Conservation (phyloP, 2,797 vertebrate species). For the Tamandua tetradactyla region DNA sequence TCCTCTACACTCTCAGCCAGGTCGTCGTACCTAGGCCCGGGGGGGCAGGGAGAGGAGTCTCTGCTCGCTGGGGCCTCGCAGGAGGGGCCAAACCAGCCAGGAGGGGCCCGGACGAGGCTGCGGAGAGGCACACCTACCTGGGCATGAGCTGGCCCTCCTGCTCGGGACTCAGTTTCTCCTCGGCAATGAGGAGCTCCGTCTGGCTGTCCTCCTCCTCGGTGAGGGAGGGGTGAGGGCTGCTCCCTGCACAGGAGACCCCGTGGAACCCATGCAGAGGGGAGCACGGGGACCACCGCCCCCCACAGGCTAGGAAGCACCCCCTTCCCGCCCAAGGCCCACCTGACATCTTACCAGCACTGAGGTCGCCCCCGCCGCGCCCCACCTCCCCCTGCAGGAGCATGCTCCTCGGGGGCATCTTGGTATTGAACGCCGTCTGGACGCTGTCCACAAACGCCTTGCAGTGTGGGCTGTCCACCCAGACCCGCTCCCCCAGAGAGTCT, state of each 20-base stretch:
- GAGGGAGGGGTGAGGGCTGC: slow-evolving; percentile 97
- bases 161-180: slow-evolving; percentile 98
- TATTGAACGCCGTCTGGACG: slow-evolving; percentile 97
- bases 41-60: neutral
- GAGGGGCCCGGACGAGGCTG: fast-evolving
- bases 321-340: fast-evolving
- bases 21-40: slow-evolving; percentile 92
- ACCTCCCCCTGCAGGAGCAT: slow-evolving; percentile 94
- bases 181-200: slow-evolving; percentile 95
- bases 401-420: slow-evolving; percentile 97
- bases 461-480: slow-evolving; percentile 99
- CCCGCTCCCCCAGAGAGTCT: slow-evolving; percentile 96
- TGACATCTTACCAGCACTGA: slow-evolving; percentile 93
- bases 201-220: slow-evolving; percentile 98
- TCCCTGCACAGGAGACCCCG: slow-evolving; percentile 85
- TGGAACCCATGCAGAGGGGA: fast-evolving
- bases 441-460: slow-evolving; percentile 98
- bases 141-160: slow-evolving; percentile 97
- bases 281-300: fast-evolving
- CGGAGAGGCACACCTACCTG: slow-evolving; percentile 85
- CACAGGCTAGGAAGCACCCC: fast-evolving
- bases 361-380: slow-evolving; percentile 91
- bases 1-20: slow-evolving; percentile 97
- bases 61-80: fast-evolving
- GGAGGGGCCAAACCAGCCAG: fast-evolving